Percentiles rank a stretch among this genome's conserved stretches.
Evolutionary conservation across 2,797 vertebrate genomes (phyloP).

Genomic region (Pseudochaenichthys georgianus): DNA sequence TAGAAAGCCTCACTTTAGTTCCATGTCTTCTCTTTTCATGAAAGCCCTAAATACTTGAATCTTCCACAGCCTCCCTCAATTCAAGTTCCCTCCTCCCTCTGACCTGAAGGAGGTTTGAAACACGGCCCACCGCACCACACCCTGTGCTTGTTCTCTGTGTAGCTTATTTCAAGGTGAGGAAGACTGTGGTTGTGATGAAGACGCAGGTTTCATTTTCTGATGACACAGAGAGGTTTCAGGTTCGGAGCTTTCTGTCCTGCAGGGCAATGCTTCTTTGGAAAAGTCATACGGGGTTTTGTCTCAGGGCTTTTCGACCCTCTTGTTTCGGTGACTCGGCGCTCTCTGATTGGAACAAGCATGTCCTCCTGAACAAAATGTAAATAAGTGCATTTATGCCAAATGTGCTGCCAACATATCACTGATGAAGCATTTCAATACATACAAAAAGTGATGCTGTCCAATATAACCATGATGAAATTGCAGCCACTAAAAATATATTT

Average conservation of each 20-base stretch:
- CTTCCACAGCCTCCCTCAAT: conserved; percentile 49
- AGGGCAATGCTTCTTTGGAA: conserved; percentile 3
- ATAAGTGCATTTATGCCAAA: no score
- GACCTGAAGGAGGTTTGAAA: conserved; percentile 19
- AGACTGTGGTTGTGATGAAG: conserved; percentile 35
- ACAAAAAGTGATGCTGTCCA: neutral
- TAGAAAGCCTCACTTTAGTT: conserved; percentile 22
- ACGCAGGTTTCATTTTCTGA: conserved; percentile 62
- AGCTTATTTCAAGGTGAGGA: conserved; percentile 31
- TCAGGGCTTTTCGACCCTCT: conserved; percentile 6
- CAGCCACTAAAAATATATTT: no score
- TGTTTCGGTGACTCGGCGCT: conserved; percentile 43
- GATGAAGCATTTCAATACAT: no score
- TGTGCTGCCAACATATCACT: neutral
- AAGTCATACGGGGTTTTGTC: conserved; percentile 34
- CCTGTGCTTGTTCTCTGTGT: neutral
- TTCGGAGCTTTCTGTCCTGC: conserved; percentile 19
- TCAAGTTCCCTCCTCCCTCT: conserved; percentile 26
- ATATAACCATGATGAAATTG: neutral
- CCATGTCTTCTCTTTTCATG: conserved; percentile 23
- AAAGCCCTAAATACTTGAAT: conserved; percentile 59
- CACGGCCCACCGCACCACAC: neutral
- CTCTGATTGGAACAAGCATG: neutral
- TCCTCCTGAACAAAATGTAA: neutral
- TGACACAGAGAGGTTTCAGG: conserved; percentile 54